These are phyloP conservation scores for Magallana angulata DNA, from an alignment of 1,140 invertebrate genomes.

Conservation along the genomic window DNA sequence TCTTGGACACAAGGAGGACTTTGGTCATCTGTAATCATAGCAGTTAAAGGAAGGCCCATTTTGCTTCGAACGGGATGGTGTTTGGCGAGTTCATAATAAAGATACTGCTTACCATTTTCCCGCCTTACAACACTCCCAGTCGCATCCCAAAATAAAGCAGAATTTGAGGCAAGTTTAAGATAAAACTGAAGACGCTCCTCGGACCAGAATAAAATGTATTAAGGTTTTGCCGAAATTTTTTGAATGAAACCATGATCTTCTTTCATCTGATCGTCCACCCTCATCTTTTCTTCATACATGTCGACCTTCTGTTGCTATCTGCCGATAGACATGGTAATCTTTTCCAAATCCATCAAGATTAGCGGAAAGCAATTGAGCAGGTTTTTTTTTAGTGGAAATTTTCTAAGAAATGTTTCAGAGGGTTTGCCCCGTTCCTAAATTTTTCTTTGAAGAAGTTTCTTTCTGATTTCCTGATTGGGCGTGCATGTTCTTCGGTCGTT, in stretches of 20 bases:
- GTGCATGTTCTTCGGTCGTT: background rate
- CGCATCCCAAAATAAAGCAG: slow-evolving; percentile 2
- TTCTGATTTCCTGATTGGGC: background rate
- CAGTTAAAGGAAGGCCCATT: background rate
- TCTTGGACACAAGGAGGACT: slow-evolving; percentile 9
- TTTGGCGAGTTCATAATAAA: background rate
- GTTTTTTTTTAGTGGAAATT: no score
- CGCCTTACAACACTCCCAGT: background rate
- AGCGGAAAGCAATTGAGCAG: slow-evolving; percentile 9
- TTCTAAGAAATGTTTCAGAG: background rate
- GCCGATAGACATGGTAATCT: slow-evolving; percentile 3
- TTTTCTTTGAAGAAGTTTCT: background rate
- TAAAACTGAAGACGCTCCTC: slow-evolving; percentile 1
- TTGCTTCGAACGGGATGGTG: background rate
- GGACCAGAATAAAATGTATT: slow-evolving; percentile 1
- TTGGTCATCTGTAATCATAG: background rate
- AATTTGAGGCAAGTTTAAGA: background rate
- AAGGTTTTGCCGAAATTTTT: background rate
- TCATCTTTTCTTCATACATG: background rate
- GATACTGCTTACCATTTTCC: background rate
- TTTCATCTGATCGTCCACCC: background rate
- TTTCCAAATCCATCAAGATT: background rate
- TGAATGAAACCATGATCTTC: background rate
- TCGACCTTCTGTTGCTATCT: background rate
- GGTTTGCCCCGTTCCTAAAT: slow-evolving; percentile 2